A percentile compares a stretch with the other conserved stretches of the same genome.
These are phyloP conservation scores for Deilephila elpenor DNA, from an alignment of 2,888 invertebrate species.

Conservation along the genomic window DNA sequence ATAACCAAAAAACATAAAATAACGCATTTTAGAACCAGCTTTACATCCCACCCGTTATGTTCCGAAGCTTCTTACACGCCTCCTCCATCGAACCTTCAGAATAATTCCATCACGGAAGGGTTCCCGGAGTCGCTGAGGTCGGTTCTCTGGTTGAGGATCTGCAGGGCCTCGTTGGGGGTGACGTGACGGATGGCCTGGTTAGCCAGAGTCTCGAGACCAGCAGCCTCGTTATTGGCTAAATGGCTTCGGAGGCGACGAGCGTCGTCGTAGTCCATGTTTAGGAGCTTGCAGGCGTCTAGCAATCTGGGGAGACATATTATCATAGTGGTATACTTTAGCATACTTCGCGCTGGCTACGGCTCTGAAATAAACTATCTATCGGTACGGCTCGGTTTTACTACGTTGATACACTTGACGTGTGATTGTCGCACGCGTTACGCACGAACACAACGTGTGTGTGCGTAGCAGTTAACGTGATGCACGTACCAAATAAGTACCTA, in stretches of 20 bases:
- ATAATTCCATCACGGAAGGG: conserved; percentile 74
- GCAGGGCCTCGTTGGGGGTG: conserved; percentile 51
- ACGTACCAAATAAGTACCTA: too few species aligned
- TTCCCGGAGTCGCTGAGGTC: conserved; percentile 63
- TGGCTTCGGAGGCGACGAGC: conserved; percentile 90
- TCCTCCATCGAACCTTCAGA: conserved; percentile 71
- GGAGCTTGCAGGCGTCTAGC: conserved; percentile 89
- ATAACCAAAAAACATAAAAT: background rate
- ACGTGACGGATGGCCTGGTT: conserved; percentile 52
- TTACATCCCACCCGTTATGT: background rate
- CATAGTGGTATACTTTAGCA: conserved; percentile 19
- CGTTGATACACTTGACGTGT: background rate
- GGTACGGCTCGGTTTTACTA: background rate
- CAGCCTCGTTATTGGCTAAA: conserved; percentile 64
- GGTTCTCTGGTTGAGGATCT: conserved; percentile 74
- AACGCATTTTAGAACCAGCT: background rate
- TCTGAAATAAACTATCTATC: background rate
- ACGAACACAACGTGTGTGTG: too few species aligned
- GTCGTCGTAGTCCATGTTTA: conserved; percentile 91
- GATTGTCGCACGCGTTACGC: too few species aligned
- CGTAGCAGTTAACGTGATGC: too few species aligned
- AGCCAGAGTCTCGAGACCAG: conserved; percentile 42
- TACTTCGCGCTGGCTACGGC: too few species aligned
- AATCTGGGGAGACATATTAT: conserved; percentile 80
- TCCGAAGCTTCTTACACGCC: conserved; percentile 49